Base-by-base conservation (phyloP, 2,888 invertebrate species). In the Brenthis hecate region DNA sequence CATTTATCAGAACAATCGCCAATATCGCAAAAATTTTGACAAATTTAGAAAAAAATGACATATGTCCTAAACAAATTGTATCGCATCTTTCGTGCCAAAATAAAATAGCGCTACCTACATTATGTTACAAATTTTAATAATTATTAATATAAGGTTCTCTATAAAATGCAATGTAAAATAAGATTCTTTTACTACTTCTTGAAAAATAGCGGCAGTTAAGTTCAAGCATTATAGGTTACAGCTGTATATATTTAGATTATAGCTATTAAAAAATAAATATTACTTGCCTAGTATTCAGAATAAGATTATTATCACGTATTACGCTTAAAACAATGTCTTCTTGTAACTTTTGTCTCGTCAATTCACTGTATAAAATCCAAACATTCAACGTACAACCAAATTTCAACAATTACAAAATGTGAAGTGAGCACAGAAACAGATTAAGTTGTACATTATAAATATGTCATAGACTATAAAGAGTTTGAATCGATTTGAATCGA, bases 331-430 rank as follows among this genome's bases (percentile, higher is more conserved):
- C 3, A 48, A 50, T 28, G n/a, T 14, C 47, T 60, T 36, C n/a
- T 60, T 32, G 1, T 28, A 50, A 32, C 14, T 60, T 60, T 50
- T 13, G 32, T 13, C n/a, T 50, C 11, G 28, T 16, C 28, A 13
- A 5, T 48, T 50, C 50, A 50, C 28, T 48, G 14, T 48, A 50
- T 58, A 32, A 6, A 50, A 60, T 28, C 28, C 32, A 50, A 60
- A 60, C 60, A 60, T 32, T 50, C n/a, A 60, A 60, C 60, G 60
- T 32, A 50, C 60, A 50, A 50, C n/a, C 50, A 3, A 60, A 48
- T 60, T 60, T 60, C 60, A 50, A 60, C 50, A 60, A 60, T 50
- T 50, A 60, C 58, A 60, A 60, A 60, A 60, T 60, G 60, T 60
- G 60, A 50, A 60, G 48, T 60, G 28, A 28, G 28, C 28, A 28